Evolutionary conservation across 64 coral and sea anemone species (phyloP).

Genomic region (Porites lutea): DNA sequence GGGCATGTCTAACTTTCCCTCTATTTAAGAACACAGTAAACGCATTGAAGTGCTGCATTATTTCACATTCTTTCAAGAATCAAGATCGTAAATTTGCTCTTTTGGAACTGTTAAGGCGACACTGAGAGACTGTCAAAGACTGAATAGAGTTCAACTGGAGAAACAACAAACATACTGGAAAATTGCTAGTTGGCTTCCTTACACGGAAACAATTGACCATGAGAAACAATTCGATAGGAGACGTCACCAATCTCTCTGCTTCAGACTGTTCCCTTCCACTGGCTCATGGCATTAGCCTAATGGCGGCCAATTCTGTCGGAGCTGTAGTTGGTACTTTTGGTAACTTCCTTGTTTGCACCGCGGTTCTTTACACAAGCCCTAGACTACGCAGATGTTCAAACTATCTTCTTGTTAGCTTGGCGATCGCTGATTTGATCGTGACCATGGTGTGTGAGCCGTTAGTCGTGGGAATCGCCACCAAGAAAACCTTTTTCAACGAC

Average conservation of each 20-base stretch:
- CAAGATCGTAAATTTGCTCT: too few species aligned
- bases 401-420: constrained; percentile 50
- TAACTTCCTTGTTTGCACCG: constrained; percentile 17
- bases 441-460: constrained; percentile 40
- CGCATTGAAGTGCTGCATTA: too few species aligned
- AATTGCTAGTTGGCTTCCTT: too few species aligned
- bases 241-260: not conserved
- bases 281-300: not conserved
- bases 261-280: constrained; percentile 15
- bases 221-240: not conserved
- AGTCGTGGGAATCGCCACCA: not conserved
- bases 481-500: constrained; percentile 9
- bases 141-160: too few species aligned
- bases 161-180: too few species aligned
- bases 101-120: too few species aligned
- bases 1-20: too few species aligned
- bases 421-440: constrained; percentile 43
- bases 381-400: constrained; percentile 1
- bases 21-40: too few species aligned
- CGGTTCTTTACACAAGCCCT: constrained; percentile 13
- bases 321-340: constrained; percentile 32
- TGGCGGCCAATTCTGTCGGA: not conserved
- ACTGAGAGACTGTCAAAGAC: too few species aligned
- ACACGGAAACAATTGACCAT: too few species aligned
- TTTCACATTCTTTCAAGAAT: too few species aligned